Evolutionary conservation across 1,140 invertebrate species (phyloP).

Genomic region (Aplysia californica): DNA sequence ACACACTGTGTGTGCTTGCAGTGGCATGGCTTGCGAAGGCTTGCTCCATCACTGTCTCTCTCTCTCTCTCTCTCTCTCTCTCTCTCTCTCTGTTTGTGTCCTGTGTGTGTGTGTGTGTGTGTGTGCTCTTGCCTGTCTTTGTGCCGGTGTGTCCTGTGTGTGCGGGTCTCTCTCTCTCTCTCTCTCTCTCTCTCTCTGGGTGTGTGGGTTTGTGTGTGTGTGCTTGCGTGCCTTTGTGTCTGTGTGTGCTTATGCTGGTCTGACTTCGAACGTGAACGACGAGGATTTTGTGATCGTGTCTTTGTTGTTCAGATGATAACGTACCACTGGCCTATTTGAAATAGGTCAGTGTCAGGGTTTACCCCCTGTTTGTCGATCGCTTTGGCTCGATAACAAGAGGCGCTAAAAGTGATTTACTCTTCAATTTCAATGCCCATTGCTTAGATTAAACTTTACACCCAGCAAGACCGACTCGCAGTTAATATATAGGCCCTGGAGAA

Average conservation of each 20-base stretch:
- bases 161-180: neutral
- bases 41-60: neutral
- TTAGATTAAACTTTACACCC: too few species aligned
- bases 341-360: too few species aligned
- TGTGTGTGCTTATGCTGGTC: neutral
- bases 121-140: neutral
- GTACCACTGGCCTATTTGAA: neutral
- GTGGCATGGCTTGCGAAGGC: too few species aligned
- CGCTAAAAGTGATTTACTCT: too few species aligned
- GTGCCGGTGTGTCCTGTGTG: neutral
- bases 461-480: too few species aligned
- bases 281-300: neutral
- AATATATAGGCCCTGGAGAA: too few species aligned
- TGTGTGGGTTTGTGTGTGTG: neutral
- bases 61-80: neutral
- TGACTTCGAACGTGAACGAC: neutral
- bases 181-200: neutral
- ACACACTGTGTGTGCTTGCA: too few species aligned
- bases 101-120: too few species aligned
- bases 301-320: neutral
- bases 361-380: neutral
- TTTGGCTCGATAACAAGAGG: too few species aligned
- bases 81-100: constrained; percentile 5
- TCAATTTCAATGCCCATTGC: too few species aligned
- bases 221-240: neutral